Conservation (phyloP, 2,888 invertebrate genomes). For the Ormia ochracea region DNA sequence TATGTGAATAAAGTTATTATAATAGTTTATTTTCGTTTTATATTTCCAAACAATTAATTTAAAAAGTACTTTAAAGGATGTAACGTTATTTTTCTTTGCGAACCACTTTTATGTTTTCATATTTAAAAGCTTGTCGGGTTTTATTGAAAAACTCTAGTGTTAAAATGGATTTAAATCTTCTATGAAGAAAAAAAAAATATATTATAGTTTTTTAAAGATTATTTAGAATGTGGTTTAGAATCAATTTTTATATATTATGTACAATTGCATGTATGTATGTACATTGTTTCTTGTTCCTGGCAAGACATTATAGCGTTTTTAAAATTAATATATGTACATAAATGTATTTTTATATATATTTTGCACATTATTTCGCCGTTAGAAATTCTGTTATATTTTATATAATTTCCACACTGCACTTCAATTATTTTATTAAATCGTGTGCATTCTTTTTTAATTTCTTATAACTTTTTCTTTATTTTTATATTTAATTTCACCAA, state of each 20-base stretch:
- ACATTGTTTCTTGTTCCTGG: not conserved
- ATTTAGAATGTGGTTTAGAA: slow-evolving; percentile 14
- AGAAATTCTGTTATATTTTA: slow-evolving; percentile 37
- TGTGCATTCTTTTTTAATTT: slow-evolving; percentile 30
- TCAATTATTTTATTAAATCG: slow-evolving; percentile 26
- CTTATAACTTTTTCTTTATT: slow-evolving; percentile 1
- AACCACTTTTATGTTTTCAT: not conserved
- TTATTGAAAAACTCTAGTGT: slow-evolving; percentile 5
- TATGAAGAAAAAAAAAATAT: too few relatives aligned
- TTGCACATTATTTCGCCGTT: slow-evolving; percentile 16
- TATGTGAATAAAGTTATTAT: not conserved
- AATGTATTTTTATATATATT: not conserved
- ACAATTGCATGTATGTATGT: not conserved
- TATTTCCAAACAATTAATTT: slow-evolving; percentile 8
- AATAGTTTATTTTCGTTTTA: not conserved
- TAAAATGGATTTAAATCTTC: too few relatives aligned
- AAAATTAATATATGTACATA: not conserved
- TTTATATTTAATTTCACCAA: slow-evolving; percentile 49
- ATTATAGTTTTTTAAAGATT: not conserved
- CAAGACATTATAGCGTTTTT: not conserved
- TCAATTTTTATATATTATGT: slow-evolving; percentile 42
- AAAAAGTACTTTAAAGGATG: slow-evolving; percentile 6
- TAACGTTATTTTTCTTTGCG: too few relatives aligned
- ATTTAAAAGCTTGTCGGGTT: not conserved
- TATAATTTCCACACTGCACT: slow-evolving; percentile 24